Evolutionary conservation across 1,140 invertebrate genomes (phyloP).

Genomic region (Brachystomella parvula): DNA sequence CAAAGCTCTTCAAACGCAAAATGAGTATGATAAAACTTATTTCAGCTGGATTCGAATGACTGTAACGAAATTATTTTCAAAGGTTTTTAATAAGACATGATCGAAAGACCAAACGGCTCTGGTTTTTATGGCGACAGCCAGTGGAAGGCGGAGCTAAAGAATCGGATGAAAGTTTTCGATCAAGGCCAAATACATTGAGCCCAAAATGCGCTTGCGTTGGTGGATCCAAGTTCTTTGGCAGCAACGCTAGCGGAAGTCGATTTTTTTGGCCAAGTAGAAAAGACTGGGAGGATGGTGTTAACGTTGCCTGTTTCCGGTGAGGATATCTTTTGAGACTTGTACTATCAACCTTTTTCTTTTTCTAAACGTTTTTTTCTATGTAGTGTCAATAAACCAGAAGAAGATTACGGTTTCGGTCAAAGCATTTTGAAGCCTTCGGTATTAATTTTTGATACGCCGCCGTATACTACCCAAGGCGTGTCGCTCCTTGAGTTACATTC

Average conservation of each 20-base stretch:
- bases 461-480: conserved; percentile 59
- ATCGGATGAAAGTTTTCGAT: conserved; percentile 43
- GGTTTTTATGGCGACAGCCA: conserved; percentile 94
- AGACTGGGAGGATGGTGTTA: conserved; percentile 71
- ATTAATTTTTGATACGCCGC: conserved; percentile 82
- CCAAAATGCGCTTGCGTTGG: conserved; percentile 81
- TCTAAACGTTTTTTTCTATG: conserved; percentile 31
- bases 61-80: conserved; percentile 13
- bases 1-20: conserved; percentile 15
- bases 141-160: conserved; percentile 43
- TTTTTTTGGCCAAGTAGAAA: conserved; percentile 77
- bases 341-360: conserved; percentile 22
- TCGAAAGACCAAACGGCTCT: conserved; percentile 72
- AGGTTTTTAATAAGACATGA: conserved; percentile 83
- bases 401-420: conserved; percentile 80
- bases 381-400: conserved; percentile 55
- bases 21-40: conserved; percentile 15
- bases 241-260: conserved; percentile 70
- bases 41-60: background rate
- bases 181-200: background rate
- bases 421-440: conserved; percentile 80
- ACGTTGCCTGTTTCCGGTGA: conserved; percentile 66
- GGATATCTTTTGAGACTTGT: conserved; percentile 19
- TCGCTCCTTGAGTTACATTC: conserved; percentile 55
- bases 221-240: conserved; percentile 88